Base-by-base conservation (phyloP, 2,888 invertebrate genomes). In the Hypselothyrea guttata region DNA sequence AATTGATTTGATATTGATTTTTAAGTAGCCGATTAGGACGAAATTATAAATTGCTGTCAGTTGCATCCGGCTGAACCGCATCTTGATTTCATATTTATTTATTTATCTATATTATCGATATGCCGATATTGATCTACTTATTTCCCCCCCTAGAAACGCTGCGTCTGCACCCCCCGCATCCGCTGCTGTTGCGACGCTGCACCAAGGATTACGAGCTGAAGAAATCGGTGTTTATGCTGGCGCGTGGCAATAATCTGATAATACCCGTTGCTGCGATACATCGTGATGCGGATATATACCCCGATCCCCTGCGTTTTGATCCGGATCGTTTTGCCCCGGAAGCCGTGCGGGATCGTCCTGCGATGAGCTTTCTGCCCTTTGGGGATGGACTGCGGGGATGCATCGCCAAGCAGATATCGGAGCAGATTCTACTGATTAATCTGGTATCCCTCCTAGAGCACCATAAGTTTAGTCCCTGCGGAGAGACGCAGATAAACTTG, bases 301-400 rank as follows among this genome's bases (percentile, higher is more conserved):
- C 85, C 0, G 90, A 93, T n/a, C 94, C 94, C 0, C 88, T 92
- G 5, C 91, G 90, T 35, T 94, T 93, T 54, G 91, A 92, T 63
- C 93, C 93, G 0, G 92, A 93, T 22, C 90, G 93, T 68, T 94
- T 93, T 78, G 87, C 89, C 2, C 87, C 90, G 9, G 91, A 91
- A 65, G 91, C 91, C 40, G 91, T 91, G 61, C 87, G 90, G 0
- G 90, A 88, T 27, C 86, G 92, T 44, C 91, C 92, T 13, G 47
- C 72, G 2, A 79, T 85, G 62, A 67, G 88, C 0, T 90, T 82
- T 57, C 31, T 89, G 22, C 86, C 89, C 1, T 90, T 87, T 49
- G 89, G 90, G 1, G 75, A 75, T 12, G 89, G 89, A 0, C 64
- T 84, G 1, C 76, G 88, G 0, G 82, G 79, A 1, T 89, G 89